Evolutionary conservation across 2,888 invertebrate genomes (phyloP), one percentile per base, ranked within the genome.

Genomic region (Pseudanteris insignis): DNA sequence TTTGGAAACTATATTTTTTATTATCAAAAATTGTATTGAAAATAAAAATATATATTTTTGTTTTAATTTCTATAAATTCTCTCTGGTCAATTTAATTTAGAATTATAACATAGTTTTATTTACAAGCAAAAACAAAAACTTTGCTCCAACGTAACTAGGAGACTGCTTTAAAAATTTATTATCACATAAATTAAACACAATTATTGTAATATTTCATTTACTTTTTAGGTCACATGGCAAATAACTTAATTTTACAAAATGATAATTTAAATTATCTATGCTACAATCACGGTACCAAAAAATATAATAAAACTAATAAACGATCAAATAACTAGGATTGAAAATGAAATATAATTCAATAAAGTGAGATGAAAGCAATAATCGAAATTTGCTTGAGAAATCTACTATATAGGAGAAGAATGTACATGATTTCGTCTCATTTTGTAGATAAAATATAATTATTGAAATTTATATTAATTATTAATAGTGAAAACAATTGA

Each of bases 391-490:
- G 4, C 9, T 38, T 36, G 21, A 24, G 6, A 30, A 30, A 12
- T 12, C 10, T n/a, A 15, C 10, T 1, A 9, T 26, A 7, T 13
- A 37, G 12, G 18, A 18, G 6, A 28, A 24, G 7, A 9, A n/a
- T 14, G 11, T 10, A 12, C 11, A 43, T 15, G n/a, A 32, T 33
- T 32, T 43, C 32, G n/a, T 34, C 15, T 34, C 15, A 13, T 11
- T 33, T 44, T 44, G 44, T 44, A 44, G 44, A 44, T 44, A 44
- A 12, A 32, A 44, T 25, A 21, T 33, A 9, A 33, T 15, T 25
- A 34, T 13, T 9, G 7, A 25, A 34, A 34, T 29, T 21, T 30
- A 18, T 13, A 44, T 32, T 33, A 14, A 24, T 13, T 32, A 24
- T 13, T 33, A 32, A 9, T 13, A 25, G 2, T 26, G 26, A n/a